Evolutionary conservation across 37 sponge, comb jelly and placozoan genomes (phyloP).

Genomic region (Crambe crambe): DNA sequence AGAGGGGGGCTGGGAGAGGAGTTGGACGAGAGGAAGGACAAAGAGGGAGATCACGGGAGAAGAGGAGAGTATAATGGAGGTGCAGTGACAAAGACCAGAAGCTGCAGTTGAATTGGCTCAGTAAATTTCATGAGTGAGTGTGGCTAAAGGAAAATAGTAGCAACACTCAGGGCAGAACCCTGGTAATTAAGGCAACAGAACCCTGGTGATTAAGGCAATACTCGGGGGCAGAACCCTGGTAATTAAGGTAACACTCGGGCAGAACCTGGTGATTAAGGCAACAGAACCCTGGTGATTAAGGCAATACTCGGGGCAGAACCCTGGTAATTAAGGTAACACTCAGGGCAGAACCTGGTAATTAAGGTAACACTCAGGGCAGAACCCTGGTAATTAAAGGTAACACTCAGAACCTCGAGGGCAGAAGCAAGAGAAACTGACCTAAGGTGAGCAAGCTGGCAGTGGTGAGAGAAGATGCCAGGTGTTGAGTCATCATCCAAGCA

Average conservation of each 20-base stretch:
- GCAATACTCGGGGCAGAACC: too few relatives aligned
- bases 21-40: constrained; percentile 32
- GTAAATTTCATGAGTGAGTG: too few relatives aligned
- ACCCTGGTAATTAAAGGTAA: neutral
- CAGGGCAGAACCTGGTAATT: neutral
- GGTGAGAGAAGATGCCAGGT: constrained; percentile 1
- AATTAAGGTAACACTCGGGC: too few relatives aligned
- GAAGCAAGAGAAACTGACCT: constrained; percentile 5
- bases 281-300: neutral
- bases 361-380: too few relatives aligned
- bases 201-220: too few relatives aligned
- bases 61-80: neutral
- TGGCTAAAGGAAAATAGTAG: too few relatives aligned
- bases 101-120: too few relatives aligned
- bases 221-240: neutral
- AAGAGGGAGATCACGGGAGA: neutral
- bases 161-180: too few relatives aligned
- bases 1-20: constrained; percentile 27
- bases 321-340: neutral
- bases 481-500: neutral
- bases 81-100: too few relatives aligned
- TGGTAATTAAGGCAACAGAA: neutral
- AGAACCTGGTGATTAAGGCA: neutral
- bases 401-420: too few relatives aligned
- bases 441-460: neutral